Evolutionary conservation across 2,888 invertebrate species (phyloP).

Genomic region (Disparrhopalites patrizii): DNA sequence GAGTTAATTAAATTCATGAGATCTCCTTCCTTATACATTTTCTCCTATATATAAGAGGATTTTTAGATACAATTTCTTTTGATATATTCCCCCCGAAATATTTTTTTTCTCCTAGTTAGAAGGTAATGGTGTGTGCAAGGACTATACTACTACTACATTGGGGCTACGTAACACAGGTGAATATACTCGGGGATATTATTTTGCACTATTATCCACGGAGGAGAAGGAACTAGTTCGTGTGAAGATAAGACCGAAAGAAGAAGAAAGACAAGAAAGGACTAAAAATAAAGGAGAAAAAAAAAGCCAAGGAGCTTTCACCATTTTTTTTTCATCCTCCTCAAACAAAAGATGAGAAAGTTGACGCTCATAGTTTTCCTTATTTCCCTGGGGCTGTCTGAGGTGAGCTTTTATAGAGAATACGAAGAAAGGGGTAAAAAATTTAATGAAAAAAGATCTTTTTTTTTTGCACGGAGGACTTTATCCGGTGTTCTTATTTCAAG

Average conservation of each 20-base stretch:
- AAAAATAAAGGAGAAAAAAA: background rate
- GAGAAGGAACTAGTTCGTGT: background rate
- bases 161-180: too few relatives aligned
- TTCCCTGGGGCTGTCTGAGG: conserved; percentile 18
- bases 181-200: too few relatives aligned
- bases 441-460: background rate
- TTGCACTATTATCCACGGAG: too few relatives aligned
- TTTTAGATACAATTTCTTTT: too few relatives aligned
- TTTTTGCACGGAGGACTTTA: background rate
- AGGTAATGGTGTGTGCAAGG: too few relatives aligned
- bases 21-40: too few relatives aligned
- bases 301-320: background rate
- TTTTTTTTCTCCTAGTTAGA: too few relatives aligned
- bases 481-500: too few relatives aligned
- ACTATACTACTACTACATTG: too few relatives aligned
- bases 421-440: background rate
- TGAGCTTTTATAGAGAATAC: too few relatives aligned
- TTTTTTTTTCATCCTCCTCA: background rate
- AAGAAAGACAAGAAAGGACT: background rate
- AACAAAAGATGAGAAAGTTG: conserved; percentile 2
- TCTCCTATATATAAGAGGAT: too few relatives aligned
- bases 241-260: background rate
- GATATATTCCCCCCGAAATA: too few relatives aligned
- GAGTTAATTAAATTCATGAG: conserved; percentile 19
- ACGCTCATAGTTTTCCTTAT: background rate